Evolutionary conservation across 2,888 invertebrate genomes (phyloP), one percentile per base, ranked within the genome.

Genomic region (Ormia ochracea): DNA sequence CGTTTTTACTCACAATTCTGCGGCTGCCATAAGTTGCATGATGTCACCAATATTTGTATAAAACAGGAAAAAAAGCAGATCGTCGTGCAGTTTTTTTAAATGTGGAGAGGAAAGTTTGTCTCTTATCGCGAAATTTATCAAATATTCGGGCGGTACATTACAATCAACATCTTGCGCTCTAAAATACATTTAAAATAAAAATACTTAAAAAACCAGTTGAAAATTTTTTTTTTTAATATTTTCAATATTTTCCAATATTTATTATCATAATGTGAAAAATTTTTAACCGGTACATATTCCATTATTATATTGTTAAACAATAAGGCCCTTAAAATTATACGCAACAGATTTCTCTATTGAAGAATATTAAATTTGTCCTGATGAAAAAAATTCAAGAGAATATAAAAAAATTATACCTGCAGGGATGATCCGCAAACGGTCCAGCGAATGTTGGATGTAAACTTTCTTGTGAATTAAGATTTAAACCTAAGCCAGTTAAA

Each of bases 21-120:
- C 94, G 86, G 99, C 99, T 84, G 98, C 98, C 88, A 97, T 97
- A 87, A 99, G 92, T 92, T 99, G 99, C 91, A 99, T 93, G 86
- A 97, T 95, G 92, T 99, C 99, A 86, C 98, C 98, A 89, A 97
- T 96, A 91, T 97, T 98, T 91, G 98, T 98, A 92, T 99, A 99
- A 92, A 99, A 99, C 91, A 99, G 94, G 92, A 97, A 99, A 93
- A 99, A 99, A 86, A 99, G 93, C 88, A 99, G 93, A 91, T 99
- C 99, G 91, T 99, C 99, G 91, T 98, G 98, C 92, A 98, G 98
- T 91, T 98, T 94, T 92, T 95, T 96, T 90, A 99, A 92, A 91
- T 98, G 96, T 90, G 99, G 93, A 86, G 97, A 95, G 85, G 99
- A 98, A 90, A 97, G 91, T 91, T 97, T 97, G 91, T 97, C 96